phyloP scores from a whole-genome alignment of 1,140 invertebrate species.

The Neocloeon triangulifer region DNA sequence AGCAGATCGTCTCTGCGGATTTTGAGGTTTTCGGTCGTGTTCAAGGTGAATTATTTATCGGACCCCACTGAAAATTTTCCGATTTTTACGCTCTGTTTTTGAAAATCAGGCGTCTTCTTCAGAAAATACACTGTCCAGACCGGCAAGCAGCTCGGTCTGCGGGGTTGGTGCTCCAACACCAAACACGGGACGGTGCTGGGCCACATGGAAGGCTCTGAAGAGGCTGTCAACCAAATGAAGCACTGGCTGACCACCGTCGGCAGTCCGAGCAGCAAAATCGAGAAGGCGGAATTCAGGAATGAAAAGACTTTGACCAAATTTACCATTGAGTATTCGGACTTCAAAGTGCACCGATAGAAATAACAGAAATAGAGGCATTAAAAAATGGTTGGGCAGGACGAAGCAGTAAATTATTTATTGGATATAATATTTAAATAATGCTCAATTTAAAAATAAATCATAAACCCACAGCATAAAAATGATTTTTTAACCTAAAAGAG shows the following conservation, averaged over 20 bases:
- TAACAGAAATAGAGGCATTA: too few species aligned
- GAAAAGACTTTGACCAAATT: slow-evolving; percentile 21
- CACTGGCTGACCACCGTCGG: slow-evolving; percentile 31
- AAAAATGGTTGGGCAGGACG: too few species aligned
- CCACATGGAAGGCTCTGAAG: slow-evolving; percentile 27
- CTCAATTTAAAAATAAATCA: too few species aligned
- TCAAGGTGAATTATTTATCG: slow-evolving; percentile 16
- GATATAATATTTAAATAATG: too few species aligned
- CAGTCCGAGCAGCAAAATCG: slow-evolving; percentile 33
- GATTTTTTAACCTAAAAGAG: too few species aligned
- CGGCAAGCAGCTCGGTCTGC: slow-evolving; percentile 26
- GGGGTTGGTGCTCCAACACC: slow-evolving; percentile 45
- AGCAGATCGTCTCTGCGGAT: slow-evolving; percentile 11
- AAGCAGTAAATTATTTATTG: too few species aligned
- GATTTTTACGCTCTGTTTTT: background rate
- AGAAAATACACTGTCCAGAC: slow-evolving; percentile 31
- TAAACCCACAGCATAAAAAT: too few species aligned
- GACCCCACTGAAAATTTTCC: background rate
- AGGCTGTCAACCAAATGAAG: slow-evolving; percentile 31
- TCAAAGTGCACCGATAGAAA: background rate
- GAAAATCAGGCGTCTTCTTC: slow-evolving; percentile 19
- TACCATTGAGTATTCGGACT: slow-evolving; percentile 12
- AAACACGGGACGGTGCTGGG: slow-evolving; percentile 32
- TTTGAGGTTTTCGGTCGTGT: slow-evolving; percentile 33
- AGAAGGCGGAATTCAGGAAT: slow-evolving; percentile 28